These are phyloP conservation scores for Perodicticus potto DNA, from an alignment of 2,797 vertebrate species.

Conservation along the genomic window DNA sequence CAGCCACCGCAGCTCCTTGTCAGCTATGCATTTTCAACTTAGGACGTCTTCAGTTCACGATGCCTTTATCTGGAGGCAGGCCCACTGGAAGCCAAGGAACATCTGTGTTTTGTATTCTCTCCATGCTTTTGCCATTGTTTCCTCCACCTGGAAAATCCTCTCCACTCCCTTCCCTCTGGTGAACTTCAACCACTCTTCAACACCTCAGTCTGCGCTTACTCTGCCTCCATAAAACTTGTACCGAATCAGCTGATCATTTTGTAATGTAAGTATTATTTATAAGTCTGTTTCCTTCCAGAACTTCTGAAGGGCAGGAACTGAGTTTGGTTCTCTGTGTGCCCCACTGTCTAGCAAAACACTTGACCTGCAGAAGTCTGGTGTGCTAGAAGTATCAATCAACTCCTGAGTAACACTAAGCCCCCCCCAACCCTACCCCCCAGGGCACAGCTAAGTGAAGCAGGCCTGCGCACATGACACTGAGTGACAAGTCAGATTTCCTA, in stretches of 20 bases:
- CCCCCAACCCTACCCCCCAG: too few species aligned
- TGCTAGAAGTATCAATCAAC: background rate
- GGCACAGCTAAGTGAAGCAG: background rate
- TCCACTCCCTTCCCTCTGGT: background rate
- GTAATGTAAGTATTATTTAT: background rate
- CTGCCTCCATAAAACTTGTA: background rate
- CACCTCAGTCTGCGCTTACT: fast-evolving
- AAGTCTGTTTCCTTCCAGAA: background rate
- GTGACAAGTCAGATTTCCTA: background rate
- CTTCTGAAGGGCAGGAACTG: background rate
- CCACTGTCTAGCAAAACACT: background rate
- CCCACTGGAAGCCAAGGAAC: background rate
- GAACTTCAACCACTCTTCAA: background rate
- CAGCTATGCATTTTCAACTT: background rate
- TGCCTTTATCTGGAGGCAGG: background rate
- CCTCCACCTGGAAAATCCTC: background rate
- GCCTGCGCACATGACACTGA: background rate
- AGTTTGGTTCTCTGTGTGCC: background rate
- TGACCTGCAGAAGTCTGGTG: background rate
- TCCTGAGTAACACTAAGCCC: background rate
- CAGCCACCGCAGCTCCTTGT: background rate
- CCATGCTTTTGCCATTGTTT: background rate
- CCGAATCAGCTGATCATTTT: background rate
- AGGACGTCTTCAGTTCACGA: background rate
- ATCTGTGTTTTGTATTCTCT: background rate